Conservation (phyloP, 2,888 invertebrate species). For the Monoplex corrugatus region DNA sequence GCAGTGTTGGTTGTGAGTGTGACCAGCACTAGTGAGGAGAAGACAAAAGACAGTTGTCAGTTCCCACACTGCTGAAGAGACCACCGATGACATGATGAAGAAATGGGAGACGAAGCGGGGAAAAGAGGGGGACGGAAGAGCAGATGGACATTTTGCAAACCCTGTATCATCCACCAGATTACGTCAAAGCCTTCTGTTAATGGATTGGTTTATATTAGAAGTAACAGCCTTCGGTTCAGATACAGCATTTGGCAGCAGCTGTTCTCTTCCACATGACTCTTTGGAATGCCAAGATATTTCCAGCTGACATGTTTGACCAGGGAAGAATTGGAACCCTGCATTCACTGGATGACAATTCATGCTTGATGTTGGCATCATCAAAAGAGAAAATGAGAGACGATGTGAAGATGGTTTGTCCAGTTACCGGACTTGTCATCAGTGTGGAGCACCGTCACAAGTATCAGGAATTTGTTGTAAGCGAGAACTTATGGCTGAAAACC, state of each 20-base stretch:
- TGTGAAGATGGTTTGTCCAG: too few species aligned
- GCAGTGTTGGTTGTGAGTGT: background rate
- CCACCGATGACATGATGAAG: background rate
- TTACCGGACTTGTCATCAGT: too few species aligned
- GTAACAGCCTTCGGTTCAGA: conserved; percentile 90
- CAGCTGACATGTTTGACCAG: conserved; percentile 39
- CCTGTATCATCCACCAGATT: conserved; percentile 92
- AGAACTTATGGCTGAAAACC: too few species aligned
- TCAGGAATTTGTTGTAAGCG: too few species aligned
- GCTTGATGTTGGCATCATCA: too few species aligned
- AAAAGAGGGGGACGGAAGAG: background rate
- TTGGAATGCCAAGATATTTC: conserved; percentile 86
- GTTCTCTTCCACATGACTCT: conserved; percentile 93
- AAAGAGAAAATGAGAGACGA: too few species aligned
- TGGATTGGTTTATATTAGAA: conserved; percentile 96
- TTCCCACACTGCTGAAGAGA: too few species aligned
- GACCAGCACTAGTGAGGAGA: background rate
- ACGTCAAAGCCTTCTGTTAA: conserved; percentile 89
- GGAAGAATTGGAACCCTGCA: background rate
- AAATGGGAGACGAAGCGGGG: background rate
- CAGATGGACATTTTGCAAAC: conserved; percentile 90
- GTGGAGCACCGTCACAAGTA: too few species aligned
- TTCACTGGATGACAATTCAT: conserved; percentile 4
- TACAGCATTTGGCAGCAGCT: conserved; percentile 95
- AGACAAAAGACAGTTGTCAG: too few species aligned